Conservation (phyloP, 2,797 vertebrate genomes). For the Semotilus atromaculatus region DNA sequence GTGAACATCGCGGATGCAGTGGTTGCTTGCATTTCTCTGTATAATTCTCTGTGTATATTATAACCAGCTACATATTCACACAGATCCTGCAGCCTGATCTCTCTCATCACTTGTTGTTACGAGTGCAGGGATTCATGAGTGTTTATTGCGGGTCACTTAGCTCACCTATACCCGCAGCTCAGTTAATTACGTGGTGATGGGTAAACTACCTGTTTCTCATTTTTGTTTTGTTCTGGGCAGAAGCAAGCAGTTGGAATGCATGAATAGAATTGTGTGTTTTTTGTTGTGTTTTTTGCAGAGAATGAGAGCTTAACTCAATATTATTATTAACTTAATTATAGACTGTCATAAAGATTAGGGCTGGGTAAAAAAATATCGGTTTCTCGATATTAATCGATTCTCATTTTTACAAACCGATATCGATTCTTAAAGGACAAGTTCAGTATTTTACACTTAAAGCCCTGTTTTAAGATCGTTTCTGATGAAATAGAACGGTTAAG, state of each 20-base stretch:
- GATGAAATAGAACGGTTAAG: too few relatives aligned
- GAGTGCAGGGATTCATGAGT: not conserved
- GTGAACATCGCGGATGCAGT: not conserved
- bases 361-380: too few relatives aligned
- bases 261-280: not conserved
- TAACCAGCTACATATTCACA: slow-evolving; percentile 16
- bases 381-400: too few relatives aligned
- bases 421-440: too few relatives aligned
- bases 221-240: slow-evolving; percentile 11
- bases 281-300: not conserved
- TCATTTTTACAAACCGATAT: too few relatives aligned
- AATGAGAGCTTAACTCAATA: not conserved
- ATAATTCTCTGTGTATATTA: not conserved
- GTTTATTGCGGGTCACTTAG: slow-evolving; percentile 11
- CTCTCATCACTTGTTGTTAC: not conserved
- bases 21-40: not conserved
- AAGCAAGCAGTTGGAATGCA: not conserved
- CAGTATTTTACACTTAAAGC: too few relatives aligned
- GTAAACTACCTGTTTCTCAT: slow-evolving; percentile 21
- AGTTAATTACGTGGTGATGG: slow-evolving; percentile 21
- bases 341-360: not conserved
- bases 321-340: not conserved
- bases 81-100: not conserved
- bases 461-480: too few relatives aligned
- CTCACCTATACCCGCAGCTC: not conserved